Evolutionary conservation across 2,888 invertebrate species (phyloP).

Genomic region (Julus scanicus): DNA sequence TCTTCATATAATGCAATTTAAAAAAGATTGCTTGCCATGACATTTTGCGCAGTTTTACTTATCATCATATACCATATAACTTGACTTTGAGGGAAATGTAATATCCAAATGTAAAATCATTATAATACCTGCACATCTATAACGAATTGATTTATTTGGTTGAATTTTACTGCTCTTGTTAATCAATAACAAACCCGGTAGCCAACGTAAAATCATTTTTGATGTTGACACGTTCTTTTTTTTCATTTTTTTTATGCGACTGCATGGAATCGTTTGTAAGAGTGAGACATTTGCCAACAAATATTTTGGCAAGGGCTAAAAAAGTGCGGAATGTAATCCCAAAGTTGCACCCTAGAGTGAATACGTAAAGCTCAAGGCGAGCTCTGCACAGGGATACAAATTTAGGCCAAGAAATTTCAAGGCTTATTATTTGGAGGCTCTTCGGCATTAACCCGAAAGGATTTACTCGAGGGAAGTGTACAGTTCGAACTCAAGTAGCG

Average conservation of each 20-base stretch:
- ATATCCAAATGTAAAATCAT: too few relatives aligned
- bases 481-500: neutral
- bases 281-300: neutral
- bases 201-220: too few relatives aligned
- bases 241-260: neutral
- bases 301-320: slow-evolving; percentile 1
- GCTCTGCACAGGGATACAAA: neutral
- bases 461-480: neutral
- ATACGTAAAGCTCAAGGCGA: neutral
- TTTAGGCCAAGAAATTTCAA: slow-evolving; percentile 1
- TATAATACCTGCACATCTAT: too few relatives aligned
- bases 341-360: neutral
- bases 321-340: neutral
- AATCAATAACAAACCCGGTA: too few relatives aligned
- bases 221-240: too few relatives aligned
- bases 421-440: neutral
- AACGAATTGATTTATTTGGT: too few relatives aligned
- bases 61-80: too few relatives aligned
- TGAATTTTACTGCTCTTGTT: too few relatives aligned
- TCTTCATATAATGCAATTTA: too few relatives aligned
- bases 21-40: too few relatives aligned
- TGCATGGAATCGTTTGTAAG: neutral
- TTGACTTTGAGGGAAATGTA: too few relatives aligned
- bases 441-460: neutral
- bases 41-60: too few relatives aligned